phyloP scores from a whole-genome alignment of 2,797 vertebrate genomes.

The Hypotaenidia okinawae region DNA sequence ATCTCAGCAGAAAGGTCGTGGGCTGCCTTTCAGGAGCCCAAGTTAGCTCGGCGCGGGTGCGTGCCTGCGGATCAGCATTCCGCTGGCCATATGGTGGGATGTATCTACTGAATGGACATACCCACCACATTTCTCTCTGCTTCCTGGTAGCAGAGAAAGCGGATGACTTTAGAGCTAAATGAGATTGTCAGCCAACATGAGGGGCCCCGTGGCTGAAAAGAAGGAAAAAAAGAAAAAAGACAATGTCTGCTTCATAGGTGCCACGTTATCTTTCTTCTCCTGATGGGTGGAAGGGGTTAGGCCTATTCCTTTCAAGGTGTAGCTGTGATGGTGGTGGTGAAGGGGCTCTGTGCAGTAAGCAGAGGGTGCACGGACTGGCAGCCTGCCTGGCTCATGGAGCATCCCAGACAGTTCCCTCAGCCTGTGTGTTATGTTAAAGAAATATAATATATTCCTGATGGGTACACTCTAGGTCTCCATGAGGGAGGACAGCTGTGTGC shows the following conservation, averaged over 20 bases:
- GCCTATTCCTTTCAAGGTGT: background rate
- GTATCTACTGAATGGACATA: slow-evolving; percentile 10
- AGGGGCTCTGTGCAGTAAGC: background rate
- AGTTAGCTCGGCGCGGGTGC: background rate
- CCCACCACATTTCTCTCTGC: background rate
- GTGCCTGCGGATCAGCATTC: background rate
- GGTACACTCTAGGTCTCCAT: background rate
- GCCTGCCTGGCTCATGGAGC: background rate
- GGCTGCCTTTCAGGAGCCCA: slow-evolving; percentile 16
- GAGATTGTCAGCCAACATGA: background rate
- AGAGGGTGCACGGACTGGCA: background rate
- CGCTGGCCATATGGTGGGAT: slow-evolving; percentile 28
- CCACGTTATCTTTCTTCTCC: accelerated
- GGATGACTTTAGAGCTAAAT: background rate
- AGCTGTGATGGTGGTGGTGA: background rate
- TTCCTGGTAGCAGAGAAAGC: background rate
- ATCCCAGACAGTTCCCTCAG: background rate
- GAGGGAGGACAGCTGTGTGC: background rate
- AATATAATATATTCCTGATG: accelerated
- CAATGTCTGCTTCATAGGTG: background rate
- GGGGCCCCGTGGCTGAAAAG: background rate
- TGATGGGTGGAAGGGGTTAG: background rate
- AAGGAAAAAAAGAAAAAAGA: background rate
- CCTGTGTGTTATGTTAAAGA: background rate
- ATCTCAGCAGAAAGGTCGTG: background rate